These are phyloP conservation scores for Erynnis tages DNA, from an alignment of 2,888 invertebrate species.

Conservation along the genomic window DNA sequence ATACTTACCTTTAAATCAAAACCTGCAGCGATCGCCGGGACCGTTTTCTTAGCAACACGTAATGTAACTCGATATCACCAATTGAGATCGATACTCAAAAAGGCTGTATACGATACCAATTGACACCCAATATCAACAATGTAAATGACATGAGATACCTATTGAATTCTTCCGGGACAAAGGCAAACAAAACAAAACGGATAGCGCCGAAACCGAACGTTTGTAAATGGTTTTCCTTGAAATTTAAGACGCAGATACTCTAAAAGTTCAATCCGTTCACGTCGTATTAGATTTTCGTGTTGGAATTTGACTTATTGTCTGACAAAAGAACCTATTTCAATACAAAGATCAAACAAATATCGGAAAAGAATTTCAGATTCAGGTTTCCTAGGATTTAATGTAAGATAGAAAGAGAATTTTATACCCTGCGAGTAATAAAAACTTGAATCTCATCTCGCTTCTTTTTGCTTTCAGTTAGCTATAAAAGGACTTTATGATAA, in stretches of 20 bases:
- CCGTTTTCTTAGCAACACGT: conserved; percentile 16
- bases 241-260: conserved; percentile 17
- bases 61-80: conserved; percentile 5
- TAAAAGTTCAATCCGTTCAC: conserved; percentile 16
- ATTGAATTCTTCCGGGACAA: conserved; percentile 28
- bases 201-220: conserved; percentile 13
- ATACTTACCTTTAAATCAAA: conserved; percentile 1
- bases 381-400: background rate
- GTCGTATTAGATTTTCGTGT: conserved; percentile 4
- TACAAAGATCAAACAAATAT: background rate
- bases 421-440: conserved; percentile 4
- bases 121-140: conserved; percentile 27
- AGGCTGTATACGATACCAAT: conserved; percentile 22
- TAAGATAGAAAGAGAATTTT: conserved; percentile 8
- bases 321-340: conserved; percentile 1
- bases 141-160: conserved; percentile 23
- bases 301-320: conserved; percentile 7
- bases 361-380: background rate
- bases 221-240: conserved; percentile 25
- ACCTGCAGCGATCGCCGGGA: background rate
- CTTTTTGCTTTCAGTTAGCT: background rate
- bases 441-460: background rate
- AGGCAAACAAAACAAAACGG: conserved; percentile 27
- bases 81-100: conserved; percentile 23
- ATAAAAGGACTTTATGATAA: background rate